These are phyloP conservation scores for Tamias sibiricus DNA, from an alignment of 2,113 vertebrate genomes.

Conservation along the genomic window DNA sequence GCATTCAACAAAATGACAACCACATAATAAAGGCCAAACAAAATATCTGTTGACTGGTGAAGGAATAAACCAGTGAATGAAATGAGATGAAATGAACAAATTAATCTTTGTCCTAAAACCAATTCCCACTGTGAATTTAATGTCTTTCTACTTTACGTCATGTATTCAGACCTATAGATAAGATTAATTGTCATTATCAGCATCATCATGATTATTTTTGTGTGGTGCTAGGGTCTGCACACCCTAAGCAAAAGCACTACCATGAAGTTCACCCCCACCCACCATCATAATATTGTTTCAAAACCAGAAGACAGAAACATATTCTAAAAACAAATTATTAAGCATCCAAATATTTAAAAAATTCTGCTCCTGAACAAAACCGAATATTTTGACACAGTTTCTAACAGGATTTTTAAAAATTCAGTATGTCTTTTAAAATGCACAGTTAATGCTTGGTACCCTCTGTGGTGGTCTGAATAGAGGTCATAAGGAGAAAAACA, in stretches of 20 bases:
- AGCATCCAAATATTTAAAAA: neutral
- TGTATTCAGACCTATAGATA: neutral
- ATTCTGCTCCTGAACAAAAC: neutral
- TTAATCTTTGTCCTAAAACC: neutral
- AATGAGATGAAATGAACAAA: neutral
- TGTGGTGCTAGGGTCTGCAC: too few species aligned
- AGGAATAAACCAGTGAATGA: neutral
- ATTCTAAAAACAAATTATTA: neutral
- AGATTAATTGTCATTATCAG: neutral
- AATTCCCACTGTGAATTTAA: neutral
- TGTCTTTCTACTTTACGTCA: conserved; percentile 7
- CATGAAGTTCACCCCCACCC: neutral
- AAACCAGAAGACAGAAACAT: neutral
- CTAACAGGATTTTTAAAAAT: neutral
- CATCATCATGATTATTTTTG: too few species aligned
- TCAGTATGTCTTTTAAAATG: neutral
- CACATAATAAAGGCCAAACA: neutral
- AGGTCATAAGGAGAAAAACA: neutral
- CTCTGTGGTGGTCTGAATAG: neutral
- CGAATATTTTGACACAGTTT: neutral
- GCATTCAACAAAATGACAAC: conserved; percentile 17
- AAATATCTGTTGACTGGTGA: neutral
- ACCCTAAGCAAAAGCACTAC: neutral
- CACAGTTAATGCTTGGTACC: neutral
- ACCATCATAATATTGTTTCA: neutral